These are phyloP conservation scores for Amphipoea lucens DNA, from an alignment of 2,888 invertebrate species.

Conservation along the genomic window DNA sequence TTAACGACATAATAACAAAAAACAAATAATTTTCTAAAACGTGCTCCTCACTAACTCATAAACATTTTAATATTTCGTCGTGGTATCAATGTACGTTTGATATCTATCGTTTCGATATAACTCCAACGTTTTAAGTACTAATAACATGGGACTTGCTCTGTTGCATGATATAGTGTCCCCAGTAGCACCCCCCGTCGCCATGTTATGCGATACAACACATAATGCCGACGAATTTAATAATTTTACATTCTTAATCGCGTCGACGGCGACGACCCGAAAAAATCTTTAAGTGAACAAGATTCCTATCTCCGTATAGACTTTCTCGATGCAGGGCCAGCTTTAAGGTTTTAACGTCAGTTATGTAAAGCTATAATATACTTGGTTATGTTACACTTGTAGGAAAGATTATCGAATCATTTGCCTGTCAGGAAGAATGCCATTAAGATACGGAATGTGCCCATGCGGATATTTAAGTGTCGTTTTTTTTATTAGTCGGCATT, in stretches of 20 bases:
- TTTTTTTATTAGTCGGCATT: background rate
- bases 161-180: slow-evolving; percentile 79
- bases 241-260: slow-evolving; percentile 69
- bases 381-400: slow-evolving; percentile 19
- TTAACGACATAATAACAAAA: background rate
- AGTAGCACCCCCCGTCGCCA: slow-evolving; percentile 87
- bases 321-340: slow-evolving; percentile 53
- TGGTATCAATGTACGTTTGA: slow-evolving; percentile 80
- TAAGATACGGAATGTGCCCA: slow-evolving; percentile 9
- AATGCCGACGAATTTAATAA: slow-evolving; percentile 78
- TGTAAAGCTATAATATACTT: slow-evolving; percentile 19
- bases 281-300: slow-evolving; percentile 63
- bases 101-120: slow-evolving; percentile 84
- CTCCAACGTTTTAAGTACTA: slow-evolving; percentile 84
- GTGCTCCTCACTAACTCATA: slow-evolving; percentile 74
- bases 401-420: slow-evolving; percentile 16
- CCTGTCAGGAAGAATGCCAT: slow-evolving; percentile 7
- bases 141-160: slow-evolving; percentile 73
- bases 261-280: slow-evolving; percentile 65
- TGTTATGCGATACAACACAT: slow-evolving; percentile 86
- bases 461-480: background rate
- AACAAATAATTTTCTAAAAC: slow-evolving; percentile 5
- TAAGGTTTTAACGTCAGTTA: slow-evolving; percentile 43
- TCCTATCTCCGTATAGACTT: slow-evolving; percentile 63
- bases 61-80: slow-evolving; percentile 77